Evolutionary conservation across 53 echinoderm and acorn worm species (phyloP).

Genomic region (Holothuria leucospilota): DNA sequence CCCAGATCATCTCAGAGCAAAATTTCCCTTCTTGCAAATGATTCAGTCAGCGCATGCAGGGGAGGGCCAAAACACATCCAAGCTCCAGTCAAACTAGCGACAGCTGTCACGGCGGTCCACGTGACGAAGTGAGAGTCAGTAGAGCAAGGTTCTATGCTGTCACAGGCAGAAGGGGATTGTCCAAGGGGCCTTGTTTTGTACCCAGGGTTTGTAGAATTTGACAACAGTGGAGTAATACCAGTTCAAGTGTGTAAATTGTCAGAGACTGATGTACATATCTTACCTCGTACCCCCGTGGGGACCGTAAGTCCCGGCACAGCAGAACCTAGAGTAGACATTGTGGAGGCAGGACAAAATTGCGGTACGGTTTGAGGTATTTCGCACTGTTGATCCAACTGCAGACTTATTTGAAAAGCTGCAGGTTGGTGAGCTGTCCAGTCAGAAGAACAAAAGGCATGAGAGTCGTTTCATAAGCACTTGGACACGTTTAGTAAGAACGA

Average conservation of each 20-base stretch:
- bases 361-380: too few species aligned
- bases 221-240: slow-evolving; percentile 1
- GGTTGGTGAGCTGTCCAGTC: background rate
- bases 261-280: slow-evolving; percentile 21
- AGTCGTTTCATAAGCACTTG: slow-evolving; percentile 31
- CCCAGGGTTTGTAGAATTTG: slow-evolving; percentile 5
- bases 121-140: slow-evolving; percentile 32
- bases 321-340: too few species aligned
- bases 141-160: slow-evolving; percentile 53
- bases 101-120: slow-evolving; percentile 60
- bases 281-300: slow-evolving; percentile 30
- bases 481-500: slow-evolving; percentile 55
- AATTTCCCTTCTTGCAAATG: slow-evolving; percentile 8
- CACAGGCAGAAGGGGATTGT: slow-evolving; percentile 65
- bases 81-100: slow-evolving; percentile 55
- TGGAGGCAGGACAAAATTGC: too few species aligned
- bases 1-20: background rate
- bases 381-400: too few species aligned
- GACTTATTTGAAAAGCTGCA: too few species aligned
- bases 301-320: too few species aligned
- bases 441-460: slow-evolving; percentile 11
- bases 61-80: slow-evolving; percentile 10
- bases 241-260: slow-evolving; percentile 35
- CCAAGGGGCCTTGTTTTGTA: slow-evolving; percentile 27
- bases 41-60: background rate